Base-by-base conservation (phyloP, 1,140 invertebrate species). In the Calliphora vicina region DNA sequence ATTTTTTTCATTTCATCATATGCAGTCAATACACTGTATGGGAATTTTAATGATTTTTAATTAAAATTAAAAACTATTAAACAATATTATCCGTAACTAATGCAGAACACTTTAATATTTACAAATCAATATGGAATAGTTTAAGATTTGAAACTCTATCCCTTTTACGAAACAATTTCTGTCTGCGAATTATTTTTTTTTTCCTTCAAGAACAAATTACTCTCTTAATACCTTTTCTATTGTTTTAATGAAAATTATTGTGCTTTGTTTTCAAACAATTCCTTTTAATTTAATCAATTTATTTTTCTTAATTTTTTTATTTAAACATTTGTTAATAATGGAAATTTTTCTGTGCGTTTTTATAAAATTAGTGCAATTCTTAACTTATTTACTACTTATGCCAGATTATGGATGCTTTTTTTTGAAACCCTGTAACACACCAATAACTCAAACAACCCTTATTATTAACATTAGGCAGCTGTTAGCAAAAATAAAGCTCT, bases 361-460 rank as follows among this genome's bases (percentile, higher is more conserved):
- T 67, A 67, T 25, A 67, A 67, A 67, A 25, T 67, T 45, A 78
- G 74, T 78, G 74, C 35, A 45, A 78, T 78, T 78, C 74, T 78
- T 78, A 78, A 78, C 74, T 78, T 78, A 78, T 78, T 43, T 78
- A 25, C 74, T 78, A 43, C 74, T 45, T 78, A 78, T 78, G 74
- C 35, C 74, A 78, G 81, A 29, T 71, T 61, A 82, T 82, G 80
- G 35, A 82, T 82, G 27, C 27, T 82, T 71, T 81, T 61, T 29
- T 29, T 67, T 20, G 26, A 82, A 29, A 29, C 80, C 80, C 15
- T 57, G 42, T 29, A 50, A 50, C 17, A 50, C 13, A 50, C 13
- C 72, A 35, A 35, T 74, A 26, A 15, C 15, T 50, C 3, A 50
- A 10, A 20, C 17, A 26, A 61, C 81, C n/a, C 57, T 29, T 67